Evolutionary conservation across 2,113 vertebrate species (phyloP).

Genomic region (Dolichallabes microphthalmus): DNA sequence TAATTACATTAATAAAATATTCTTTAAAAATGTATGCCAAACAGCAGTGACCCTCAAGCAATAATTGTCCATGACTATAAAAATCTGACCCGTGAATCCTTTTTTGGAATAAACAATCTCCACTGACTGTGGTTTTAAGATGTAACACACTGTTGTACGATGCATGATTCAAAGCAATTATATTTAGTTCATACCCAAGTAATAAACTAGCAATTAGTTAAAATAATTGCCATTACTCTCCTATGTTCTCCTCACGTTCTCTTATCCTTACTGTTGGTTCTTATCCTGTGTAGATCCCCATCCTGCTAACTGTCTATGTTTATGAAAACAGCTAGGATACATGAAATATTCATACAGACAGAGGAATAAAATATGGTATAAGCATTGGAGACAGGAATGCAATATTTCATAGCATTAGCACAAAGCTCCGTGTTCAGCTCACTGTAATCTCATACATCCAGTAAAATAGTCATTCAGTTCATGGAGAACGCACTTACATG

Average conservation of each 20-base stretch:
- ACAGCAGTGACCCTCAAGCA: neutral
- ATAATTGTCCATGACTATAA: neutral
- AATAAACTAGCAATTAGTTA: neutral
- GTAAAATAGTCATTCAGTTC: conserved; percentile 37
- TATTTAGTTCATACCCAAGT: neutral
- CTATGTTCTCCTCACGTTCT: too few relatives aligned
- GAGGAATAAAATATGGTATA: conserved; percentile 37
- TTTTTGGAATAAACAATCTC: neutral
- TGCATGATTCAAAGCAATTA: neutral
- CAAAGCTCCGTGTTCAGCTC: conserved; percentile 12
- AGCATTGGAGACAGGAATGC: conserved; percentile 29
- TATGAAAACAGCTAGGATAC: conserved; percentile 66
- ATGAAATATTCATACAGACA: conserved; percentile 74
- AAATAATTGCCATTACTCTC: conserved; percentile 16
- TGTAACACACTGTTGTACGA: neutral
- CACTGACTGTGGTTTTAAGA: neutral
- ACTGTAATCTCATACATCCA: neutral
- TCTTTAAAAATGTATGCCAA: neutral
- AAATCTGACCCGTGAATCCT: neutral
- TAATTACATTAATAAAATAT: neutral
- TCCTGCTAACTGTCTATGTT: conserved; percentile 66
- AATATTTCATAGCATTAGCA: conserved; percentile 9
- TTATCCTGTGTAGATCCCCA: conserved; percentile 49
- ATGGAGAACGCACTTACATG: neutral
- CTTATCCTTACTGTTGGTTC: conserved; percentile 18